Evolutionary conservation across 2,113 vertebrate genomes (phyloP).

Genomic region (Motacilla tschutschensis): DNA sequence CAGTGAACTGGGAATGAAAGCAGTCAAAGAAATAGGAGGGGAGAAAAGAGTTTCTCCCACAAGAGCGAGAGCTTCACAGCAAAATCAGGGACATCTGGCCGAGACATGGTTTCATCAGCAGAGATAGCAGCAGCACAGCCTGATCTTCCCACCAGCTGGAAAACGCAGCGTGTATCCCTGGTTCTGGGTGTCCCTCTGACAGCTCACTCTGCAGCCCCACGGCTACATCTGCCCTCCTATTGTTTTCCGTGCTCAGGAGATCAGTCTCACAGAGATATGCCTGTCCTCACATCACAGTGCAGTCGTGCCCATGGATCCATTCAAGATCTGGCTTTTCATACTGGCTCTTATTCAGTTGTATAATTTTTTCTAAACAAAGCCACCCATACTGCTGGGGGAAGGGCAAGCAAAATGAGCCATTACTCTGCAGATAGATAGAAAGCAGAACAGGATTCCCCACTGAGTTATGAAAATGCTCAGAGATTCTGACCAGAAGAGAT

Average conservation of each 20-base stretch:
- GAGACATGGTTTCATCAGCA: accelerated
- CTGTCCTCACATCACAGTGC: background rate
- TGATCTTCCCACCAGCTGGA: background rate
- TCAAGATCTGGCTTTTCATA: background rate
- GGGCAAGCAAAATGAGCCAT: background rate
- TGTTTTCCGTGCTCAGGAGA: background rate
- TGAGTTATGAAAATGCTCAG: background rate
- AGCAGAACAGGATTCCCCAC: background rate
- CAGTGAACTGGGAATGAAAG: background rate
- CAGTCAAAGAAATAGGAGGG: background rate
- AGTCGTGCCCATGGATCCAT: accelerated
- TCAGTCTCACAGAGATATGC: background rate
- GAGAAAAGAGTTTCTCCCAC: background rate
- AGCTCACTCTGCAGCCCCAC: background rate
- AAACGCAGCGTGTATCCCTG: accelerated
- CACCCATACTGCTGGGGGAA: background rate
- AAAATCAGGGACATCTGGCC: background rate
- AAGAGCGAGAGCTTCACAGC: background rate
- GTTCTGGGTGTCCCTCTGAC: background rate
- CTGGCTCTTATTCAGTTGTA: background rate
- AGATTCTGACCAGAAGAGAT: background rate
- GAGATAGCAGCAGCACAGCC: background rate
- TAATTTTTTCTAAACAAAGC: background rate
- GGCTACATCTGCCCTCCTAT: background rate
- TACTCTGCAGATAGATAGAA: background rate